These are phyloP conservation scores for Megaleporinus macrocephalus DNA, from an alignment of 2,113 vertebrate genomes.

Conservation along the genomic window DNA sequence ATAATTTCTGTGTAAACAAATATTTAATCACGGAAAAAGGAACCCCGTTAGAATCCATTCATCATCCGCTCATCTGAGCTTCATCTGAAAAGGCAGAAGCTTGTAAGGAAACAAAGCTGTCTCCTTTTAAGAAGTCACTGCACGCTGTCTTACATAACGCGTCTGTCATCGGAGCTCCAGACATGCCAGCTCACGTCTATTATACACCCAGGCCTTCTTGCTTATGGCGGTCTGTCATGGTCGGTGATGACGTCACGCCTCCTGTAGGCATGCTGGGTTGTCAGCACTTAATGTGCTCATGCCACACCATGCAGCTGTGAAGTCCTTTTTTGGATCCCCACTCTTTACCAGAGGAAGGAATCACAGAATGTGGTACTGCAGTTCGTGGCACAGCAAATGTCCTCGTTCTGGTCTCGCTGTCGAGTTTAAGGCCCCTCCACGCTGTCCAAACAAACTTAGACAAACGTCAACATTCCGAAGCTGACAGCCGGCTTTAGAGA, in stretches of 20 bases:
- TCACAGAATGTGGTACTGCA: not conserved
- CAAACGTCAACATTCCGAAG: not conserved
- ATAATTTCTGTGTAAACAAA: not conserved
- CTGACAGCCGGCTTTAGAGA: not conserved
- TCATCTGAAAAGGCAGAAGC: not conserved
- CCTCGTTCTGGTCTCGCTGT: not conserved
- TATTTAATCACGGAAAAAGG: not conserved
- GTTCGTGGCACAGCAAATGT: not conserved
- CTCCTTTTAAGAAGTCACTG: not conserved
- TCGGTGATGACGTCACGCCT: not conserved
- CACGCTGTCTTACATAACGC: not conserved
- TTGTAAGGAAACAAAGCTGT: not conserved
- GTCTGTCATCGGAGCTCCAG: not conserved
- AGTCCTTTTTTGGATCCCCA: not conserved
- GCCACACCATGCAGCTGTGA: not conserved
- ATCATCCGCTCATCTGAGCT: not conserved
- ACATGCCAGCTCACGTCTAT: not conserved
- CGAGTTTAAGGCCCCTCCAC: not conserved
- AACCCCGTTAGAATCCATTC: not conserved
- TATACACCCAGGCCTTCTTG: not conserved
- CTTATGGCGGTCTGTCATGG: not conserved
- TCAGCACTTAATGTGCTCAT: conserved; percentile 1
- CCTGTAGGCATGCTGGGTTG: not conserved
- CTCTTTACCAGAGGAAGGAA: not conserved
- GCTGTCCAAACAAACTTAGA: not conserved